phyloP scores from a whole-genome alignment of 2,888 invertebrate genomes.

The Macrophya annulata region DNA sequence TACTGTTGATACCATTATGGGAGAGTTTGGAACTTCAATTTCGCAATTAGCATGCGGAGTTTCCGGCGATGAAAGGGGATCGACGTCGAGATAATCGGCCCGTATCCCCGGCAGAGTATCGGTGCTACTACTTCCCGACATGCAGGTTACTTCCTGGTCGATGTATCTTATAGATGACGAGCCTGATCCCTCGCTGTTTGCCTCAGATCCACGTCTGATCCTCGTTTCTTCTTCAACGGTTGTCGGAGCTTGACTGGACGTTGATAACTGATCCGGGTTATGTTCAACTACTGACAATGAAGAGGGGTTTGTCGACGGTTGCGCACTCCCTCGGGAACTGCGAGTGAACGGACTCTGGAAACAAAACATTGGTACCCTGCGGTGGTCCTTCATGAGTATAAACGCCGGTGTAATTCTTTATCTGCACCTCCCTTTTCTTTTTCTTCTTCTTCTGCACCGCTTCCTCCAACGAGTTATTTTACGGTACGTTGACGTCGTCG shows the following conservation, averaged over 20 bases:
- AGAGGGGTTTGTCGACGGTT: constrained; percentile 56
- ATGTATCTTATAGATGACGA: constrained; percentile 75
- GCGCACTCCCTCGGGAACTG: constrained; percentile 69
- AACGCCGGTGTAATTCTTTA: neutral
- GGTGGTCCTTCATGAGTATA: constrained; percentile 47
- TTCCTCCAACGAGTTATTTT: constrained; percentile 44
- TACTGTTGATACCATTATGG: neutral
- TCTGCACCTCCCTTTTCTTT: neutral
- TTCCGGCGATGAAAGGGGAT: constrained; percentile 69
- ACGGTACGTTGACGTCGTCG: constrained; percentile 40
- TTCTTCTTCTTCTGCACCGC: constrained; percentile 30
- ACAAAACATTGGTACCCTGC: constrained; percentile 74
- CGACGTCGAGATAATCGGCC: constrained; percentile 74
- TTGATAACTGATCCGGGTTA: constrained; percentile 54
- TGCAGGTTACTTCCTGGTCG: constrained; percentile 72
- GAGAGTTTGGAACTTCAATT: neutral
- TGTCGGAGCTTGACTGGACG: constrained; percentile 34
- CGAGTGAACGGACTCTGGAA: constrained; percentile 78
- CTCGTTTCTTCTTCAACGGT: constrained; percentile 40
- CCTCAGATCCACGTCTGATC: constrained; percentile 72
- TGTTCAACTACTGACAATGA: constrained; percentile 59
- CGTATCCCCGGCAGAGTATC: constrained; percentile 76
- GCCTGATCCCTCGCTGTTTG: constrained; percentile 74
- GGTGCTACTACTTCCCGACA: constrained; percentile 75
- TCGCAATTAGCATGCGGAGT: constrained; percentile 45